Evolutionary conservation across 2,113 vertebrate species (phyloP).

Genomic region (Bungarus multicinctus): DNA sequence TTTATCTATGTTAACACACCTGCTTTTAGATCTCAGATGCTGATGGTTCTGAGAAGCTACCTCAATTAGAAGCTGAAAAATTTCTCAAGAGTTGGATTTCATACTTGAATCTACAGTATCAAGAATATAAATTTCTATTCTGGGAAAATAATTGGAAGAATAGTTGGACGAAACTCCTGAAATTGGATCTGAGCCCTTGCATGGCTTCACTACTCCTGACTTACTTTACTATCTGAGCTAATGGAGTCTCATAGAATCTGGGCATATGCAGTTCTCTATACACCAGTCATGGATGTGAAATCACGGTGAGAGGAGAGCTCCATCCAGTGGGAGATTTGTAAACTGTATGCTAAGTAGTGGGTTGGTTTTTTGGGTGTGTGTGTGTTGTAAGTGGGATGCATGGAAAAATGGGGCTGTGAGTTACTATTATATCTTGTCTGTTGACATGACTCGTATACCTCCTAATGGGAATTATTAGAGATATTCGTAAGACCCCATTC

Average conservation of each 20-base stretch:
- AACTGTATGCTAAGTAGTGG: constrained; percentile 12
- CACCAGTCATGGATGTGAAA: not conserved
- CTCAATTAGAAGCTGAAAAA: not conserved
- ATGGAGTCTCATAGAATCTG: not conserved
- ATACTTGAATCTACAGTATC: not conserved
- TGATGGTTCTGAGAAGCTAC: not conserved
- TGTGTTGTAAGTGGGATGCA: not conserved
- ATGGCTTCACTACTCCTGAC: not conserved
- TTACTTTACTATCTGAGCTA: not conserved
- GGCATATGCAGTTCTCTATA: not conserved
- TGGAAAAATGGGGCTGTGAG: constrained; percentile 25
- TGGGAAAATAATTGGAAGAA: not conserved
- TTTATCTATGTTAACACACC: not conserved
- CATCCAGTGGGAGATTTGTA: constrained; percentile 61
- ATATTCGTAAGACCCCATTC: not conserved
- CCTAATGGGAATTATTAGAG: not conserved
- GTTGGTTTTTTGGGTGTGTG: not conserved
- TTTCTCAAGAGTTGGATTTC: constrained; percentile 10
- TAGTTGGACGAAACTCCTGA: not conserved
- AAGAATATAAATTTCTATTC: not conserved
- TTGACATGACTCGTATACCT: not conserved
- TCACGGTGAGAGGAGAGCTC: constrained; percentile 22
- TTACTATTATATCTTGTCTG: constrained; percentile 5
- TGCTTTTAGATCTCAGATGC: not conserved
- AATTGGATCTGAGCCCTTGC: not conserved